Percentiles rank a stretch among this genome's conserved stretches.
phyloP scores from a whole-genome alignment of 2,797 vertebrate species.

The Pygocentrus nattereri region DNA sequence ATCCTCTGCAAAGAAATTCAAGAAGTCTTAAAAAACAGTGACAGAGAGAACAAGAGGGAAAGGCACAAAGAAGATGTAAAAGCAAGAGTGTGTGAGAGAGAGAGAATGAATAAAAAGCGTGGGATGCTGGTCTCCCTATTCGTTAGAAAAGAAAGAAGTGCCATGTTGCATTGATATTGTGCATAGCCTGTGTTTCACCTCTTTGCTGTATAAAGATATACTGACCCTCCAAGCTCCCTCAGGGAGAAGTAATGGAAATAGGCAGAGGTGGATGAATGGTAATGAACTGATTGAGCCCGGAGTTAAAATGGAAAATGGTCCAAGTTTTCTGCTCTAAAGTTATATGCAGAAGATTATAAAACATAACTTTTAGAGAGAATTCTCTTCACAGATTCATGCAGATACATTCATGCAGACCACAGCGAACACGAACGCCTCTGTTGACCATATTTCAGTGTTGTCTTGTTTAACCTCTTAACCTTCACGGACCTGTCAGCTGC shows the following conservation, averaged over 20 bases:
- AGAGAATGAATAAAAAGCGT: conserved; percentile 29
- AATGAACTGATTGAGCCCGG: conserved; percentile 52
- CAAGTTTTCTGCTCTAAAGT: not conserved
- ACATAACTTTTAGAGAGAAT: not conserved
- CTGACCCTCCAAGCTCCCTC: conserved; percentile 40
- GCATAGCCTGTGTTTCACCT: conserved; percentile 29
- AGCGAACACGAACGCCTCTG: not conserved
- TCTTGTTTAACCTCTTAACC: conserved; percentile 18
- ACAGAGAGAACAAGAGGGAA: not conserved
- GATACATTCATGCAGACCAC: not conserved
- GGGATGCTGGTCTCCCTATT: conserved; percentile 3
- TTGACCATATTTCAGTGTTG: conserved; percentile 23
- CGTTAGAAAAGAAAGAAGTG: conserved; percentile 11
- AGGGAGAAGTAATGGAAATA: conserved; percentile 40
- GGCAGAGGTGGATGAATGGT: conserved; percentile 52
- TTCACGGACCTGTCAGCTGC: not conserved
- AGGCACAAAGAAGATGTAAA: not conserved
- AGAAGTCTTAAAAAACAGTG: not conserved
- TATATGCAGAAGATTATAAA: not conserved
- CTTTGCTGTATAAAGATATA: conserved; percentile 28
- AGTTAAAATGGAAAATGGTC: conserved; percentile 33
- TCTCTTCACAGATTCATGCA: no score
- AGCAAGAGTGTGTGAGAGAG: not conserved
- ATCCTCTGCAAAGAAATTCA: conserved; percentile 1
- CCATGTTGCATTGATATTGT: conserved; percentile 27